Conservation (phyloP, 30 jellyfish, hydroid and myxozoan species). For the Phacellophora camtschatica region DNA sequence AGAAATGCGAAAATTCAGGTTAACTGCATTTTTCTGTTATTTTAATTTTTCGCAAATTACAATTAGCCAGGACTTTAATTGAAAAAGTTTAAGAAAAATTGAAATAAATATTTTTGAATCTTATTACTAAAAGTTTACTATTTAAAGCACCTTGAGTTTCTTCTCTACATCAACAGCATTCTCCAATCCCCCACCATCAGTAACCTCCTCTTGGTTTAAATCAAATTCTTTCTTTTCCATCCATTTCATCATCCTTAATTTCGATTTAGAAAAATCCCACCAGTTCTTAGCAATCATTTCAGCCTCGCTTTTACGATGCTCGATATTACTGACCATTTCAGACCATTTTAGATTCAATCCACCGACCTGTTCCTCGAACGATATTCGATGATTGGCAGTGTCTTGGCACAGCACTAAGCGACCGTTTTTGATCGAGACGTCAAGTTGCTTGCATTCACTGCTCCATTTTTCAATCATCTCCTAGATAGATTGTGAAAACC, state of each 20-base stretch:
- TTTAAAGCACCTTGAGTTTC: constrained; percentile 6
- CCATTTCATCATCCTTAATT: constrained; percentile 73
- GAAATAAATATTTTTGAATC: too few relatives aligned
- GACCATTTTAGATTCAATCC: constrained; percentile 68
- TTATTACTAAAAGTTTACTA: background rate
- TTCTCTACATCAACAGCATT: constrained; percentile 48
- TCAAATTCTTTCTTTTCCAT: constrained; percentile 75
- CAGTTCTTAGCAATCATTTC: constrained; percentile 73
- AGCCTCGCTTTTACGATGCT: constrained; percentile 53
- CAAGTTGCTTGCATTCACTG: constrained; percentile 44
- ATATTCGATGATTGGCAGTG: background rate
- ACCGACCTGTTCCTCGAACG: constrained; percentile 78
- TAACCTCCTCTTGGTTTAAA: constrained; percentile 1
- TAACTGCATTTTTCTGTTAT: too few relatives aligned
- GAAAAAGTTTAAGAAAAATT: too few relatives aligned
- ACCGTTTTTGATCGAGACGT: constrained; percentile 52
- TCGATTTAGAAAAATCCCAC: constrained; percentile 88
- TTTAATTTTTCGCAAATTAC: too few relatives aligned
- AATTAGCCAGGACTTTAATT: too few relatives aligned
- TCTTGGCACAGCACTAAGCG: constrained; percentile 45
- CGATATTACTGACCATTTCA: constrained; percentile 51
- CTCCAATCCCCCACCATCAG: constrained; percentile 57
- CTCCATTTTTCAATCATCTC: constrained; percentile 64
- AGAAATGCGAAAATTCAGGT: too few relatives aligned
- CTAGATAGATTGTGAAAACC: constrained; percentile 12